These are phyloP conservation scores for Lasioglossum zephyrum DNA, from an alignment of 2,888 invertebrate genomes.

Conservation along the genomic window DNA sequence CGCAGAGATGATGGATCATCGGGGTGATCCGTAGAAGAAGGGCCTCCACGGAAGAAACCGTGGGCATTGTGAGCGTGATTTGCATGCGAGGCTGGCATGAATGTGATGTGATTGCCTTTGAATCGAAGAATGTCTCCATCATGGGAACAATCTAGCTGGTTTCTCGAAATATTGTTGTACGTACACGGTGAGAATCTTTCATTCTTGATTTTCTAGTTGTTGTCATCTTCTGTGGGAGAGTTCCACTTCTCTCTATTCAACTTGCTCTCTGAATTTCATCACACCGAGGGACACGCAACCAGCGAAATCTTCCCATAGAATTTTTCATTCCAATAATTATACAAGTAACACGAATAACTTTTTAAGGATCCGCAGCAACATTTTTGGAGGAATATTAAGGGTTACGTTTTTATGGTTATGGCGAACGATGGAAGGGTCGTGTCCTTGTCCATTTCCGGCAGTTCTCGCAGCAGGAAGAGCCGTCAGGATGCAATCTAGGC, in stretches of 20 bases:
- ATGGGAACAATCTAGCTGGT: conserved; percentile 51
- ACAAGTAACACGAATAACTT: background rate
- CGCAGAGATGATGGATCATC: conserved; percentile 77
- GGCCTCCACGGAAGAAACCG: conserved; percentile 50
- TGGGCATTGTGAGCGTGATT: conserved; percentile 71
- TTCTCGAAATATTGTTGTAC: conserved; percentile 39
- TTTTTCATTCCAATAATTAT: background rate
- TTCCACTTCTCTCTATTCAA: background rate
- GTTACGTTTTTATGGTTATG: conserved; percentile 6
- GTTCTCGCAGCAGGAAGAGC: conserved; percentile 45
- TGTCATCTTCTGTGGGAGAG: background rate
- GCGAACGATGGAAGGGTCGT: background rate
- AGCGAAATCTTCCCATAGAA: background rate
- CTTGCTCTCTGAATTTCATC: background rate
- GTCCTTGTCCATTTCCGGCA: conserved; percentile 31
- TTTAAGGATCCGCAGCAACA: background rate
- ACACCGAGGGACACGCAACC: background rate
- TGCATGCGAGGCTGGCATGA: conserved; percentile 76
- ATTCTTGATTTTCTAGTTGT: background rate
- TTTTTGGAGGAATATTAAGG: background rate
- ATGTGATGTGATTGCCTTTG: conserved; percentile 78
- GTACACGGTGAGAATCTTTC: conserved; percentile 5
- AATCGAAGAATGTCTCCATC: conserved; percentile 55
- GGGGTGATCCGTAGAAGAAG: conserved; percentile 60
- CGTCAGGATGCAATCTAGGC: conserved; percentile 13